Evolutionary conservation across 2,797 vertebrate genomes (phyloP), one percentile per base, ranked within the genome.

Genomic region (Lophius americanus): DNA sequence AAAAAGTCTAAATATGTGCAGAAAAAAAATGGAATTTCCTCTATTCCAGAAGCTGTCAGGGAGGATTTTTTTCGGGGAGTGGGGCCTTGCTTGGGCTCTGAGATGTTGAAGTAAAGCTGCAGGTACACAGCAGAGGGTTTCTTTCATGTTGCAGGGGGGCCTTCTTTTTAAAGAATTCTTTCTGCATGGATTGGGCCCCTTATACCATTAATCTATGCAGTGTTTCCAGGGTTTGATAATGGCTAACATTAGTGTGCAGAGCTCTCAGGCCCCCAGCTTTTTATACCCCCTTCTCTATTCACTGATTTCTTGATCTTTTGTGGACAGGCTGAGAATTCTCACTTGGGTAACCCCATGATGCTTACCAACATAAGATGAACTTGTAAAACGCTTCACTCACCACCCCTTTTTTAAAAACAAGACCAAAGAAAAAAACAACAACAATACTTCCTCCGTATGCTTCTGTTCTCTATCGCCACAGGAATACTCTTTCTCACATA

Each of bases 301-400:
- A 86, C 54, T 14, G 60, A 85, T 89, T 85, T 76, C 85, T 87
- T 85, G 11, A 73, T 84, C 81, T 87, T 89, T 88, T 92, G 85
- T 86, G 83, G 89, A 73, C 86, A 89, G 89, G 86, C 88, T 89
- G 85, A 92, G 87, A 92, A 86, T 85, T 92, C 85, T 88, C 91
- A 91, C 89, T 88, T 78, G 87, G 83, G 62, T 81, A 81, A 81
- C 75, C 83, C 79, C 83, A 64, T 89, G 82, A 92, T 83, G 78
- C 78, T 79, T 75, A 60, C 74, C 66, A 77, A 81, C 81, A 79
- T 92, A 59, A 88, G 87, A 89, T 71, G 81, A 87, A 77, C 80
- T 71, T 87, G 89, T 89, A 88, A 92, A 91, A 92, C 88, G 83
- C 81, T 84, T 89, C 89, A 88, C 85, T 85, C 64, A 69, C 82